phyloP scores from a whole-genome alignment of 2,888 invertebrate genomes.

The Drosophila kuntzei region DNA sequence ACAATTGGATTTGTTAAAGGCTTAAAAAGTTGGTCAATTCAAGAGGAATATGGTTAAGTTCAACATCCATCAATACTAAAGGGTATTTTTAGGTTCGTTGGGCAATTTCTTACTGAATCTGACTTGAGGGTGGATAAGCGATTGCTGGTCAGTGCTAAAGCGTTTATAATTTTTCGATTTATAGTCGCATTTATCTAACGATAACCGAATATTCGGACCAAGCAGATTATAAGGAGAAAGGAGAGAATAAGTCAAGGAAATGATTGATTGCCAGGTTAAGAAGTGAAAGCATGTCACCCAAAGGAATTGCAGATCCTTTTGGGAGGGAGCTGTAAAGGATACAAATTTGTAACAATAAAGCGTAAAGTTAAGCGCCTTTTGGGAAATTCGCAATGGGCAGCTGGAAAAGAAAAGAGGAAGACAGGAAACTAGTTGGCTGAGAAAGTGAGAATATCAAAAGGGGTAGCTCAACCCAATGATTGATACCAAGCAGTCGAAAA shows the following conservation, averaged over 20 bases:
- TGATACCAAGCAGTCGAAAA: slow-evolving; percentile 71
- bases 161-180: slow-evolving; percentile 85
- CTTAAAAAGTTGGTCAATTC: slow-evolving; percentile 58
- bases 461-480: slow-evolving; percentile 51
- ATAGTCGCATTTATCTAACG: slow-evolving; percentile 82
- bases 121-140: slow-evolving; percentile 39
- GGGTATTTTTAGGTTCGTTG: slow-evolving; percentile 16
- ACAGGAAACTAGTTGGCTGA: slow-evolving; percentile 53
- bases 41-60: not conserved
- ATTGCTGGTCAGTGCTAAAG: slow-evolving; percentile 65
- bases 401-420: slow-evolving; percentile 35
- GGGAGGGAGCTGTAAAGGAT: slow-evolving; percentile 55
- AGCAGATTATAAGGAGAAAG: slow-evolving; percentile 36
- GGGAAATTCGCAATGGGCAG: slow-evolving; percentile 77
- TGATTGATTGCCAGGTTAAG: slow-evolving; percentile 78
- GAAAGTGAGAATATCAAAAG: slow-evolving; percentile 33
- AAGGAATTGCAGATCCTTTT: slow-evolving; percentile 61
- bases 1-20: slow-evolving; percentile 71
- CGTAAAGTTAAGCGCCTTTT: slow-evolving; percentile 67
- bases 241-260: slow-evolving; percentile 72
- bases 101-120: not conserved
- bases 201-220: slow-evolving; percentile 45
- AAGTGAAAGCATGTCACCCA: slow-evolving; percentile 68
- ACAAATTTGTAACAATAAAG: slow-evolving; percentile 81
- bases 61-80: not conserved